Percentiles rank a stretch among this genome's conserved stretches.
Conservation (phyloP, 2,797 vertebrate genomes). For the Pteropus rufus region DNA sequence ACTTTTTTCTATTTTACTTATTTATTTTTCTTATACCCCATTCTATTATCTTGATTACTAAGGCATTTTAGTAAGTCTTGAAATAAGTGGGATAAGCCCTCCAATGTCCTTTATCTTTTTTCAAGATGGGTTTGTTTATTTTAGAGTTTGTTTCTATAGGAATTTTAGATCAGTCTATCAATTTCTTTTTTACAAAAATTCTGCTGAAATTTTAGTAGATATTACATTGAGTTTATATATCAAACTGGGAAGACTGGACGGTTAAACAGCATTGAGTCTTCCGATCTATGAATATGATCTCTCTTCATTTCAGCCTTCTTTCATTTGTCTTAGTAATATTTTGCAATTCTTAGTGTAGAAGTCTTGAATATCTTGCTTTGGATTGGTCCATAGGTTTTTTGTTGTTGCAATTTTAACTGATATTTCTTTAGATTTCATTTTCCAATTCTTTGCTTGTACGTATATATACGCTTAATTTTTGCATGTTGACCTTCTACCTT, state of each 20-base stretch:
- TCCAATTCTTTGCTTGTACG: not conserved
- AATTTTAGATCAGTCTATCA: not conserved
- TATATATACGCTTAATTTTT: not conserved
- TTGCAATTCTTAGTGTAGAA: not conserved
- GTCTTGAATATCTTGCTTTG: not conserved
- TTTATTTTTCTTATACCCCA: not conserved
- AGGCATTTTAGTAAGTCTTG: not conserved
- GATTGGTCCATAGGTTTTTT: not conserved
- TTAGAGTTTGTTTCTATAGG: not conserved
- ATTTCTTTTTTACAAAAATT: not conserved
- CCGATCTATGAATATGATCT: not conserved
- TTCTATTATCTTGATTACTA: not conserved
- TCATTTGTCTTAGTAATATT: not conserved
- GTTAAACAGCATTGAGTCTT: not conserved
- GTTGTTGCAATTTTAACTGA: not conserved
- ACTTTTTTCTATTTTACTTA: not conserved
- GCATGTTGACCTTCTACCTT: not conserved
- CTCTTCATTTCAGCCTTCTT: not conserved
- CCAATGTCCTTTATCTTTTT: not conserved
- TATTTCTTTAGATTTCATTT: not conserved
- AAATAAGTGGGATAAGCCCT: not conserved
- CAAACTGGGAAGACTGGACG: not conserved
- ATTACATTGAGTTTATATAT: not conserved
- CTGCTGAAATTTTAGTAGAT: not conserved
- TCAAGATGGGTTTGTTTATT: not conserved